These are phyloP conservation scores for Agrilus planipennis DNA, from an alignment of 1,140 invertebrate species.

Conservation along the genomic window DNA sequence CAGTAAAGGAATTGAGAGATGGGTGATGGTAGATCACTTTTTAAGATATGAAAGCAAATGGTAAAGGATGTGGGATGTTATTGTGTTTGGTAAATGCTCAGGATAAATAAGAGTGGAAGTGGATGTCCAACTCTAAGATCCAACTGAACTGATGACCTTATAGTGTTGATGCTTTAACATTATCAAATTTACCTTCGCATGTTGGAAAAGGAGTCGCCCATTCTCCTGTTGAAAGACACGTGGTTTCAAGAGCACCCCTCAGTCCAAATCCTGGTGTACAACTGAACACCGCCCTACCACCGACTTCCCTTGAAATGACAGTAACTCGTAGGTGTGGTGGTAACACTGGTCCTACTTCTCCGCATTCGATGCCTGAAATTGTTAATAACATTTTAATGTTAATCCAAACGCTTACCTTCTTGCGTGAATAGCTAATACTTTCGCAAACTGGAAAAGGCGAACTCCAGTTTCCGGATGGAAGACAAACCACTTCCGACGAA, in stretches of 20 bases:
- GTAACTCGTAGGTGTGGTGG: conserved; percentile 49
- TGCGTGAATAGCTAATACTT: conserved; percentile 39
- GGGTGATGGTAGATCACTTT: too few relatives aligned
- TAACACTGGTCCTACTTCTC: conserved; percentile 45
- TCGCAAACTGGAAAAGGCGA: conserved; percentile 66
- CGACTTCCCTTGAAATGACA: conserved; percentile 60
- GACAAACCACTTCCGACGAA: conserved; percentile 53
- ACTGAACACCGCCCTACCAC: conserved; percentile 63
- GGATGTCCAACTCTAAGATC: too few relatives aligned
- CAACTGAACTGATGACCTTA: too few relatives aligned
- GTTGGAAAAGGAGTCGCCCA: conserved; percentile 65
- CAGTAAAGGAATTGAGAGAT: too few relatives aligned
- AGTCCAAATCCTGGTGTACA: conserved; percentile 69
- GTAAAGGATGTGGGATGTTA: too few relatives aligned
- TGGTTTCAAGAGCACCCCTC: conserved; percentile 57
- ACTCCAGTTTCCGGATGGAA: conserved; percentile 76
- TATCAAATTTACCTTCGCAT: conserved; percentile 49
- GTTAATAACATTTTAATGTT: too few relatives aligned
- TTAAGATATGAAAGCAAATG: too few relatives aligned
- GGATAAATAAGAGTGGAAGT: too few relatives aligned
- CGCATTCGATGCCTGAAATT: conserved; percentile 55
- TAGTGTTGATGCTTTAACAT: too few relatives aligned
- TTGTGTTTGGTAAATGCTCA: too few relatives aligned
- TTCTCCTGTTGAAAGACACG: conserved; percentile 64
- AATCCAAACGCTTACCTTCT: not conserved